Conservation (phyloP, 2,113 vertebrate genomes). For the Corythoichthys intestinalis region DNA sequence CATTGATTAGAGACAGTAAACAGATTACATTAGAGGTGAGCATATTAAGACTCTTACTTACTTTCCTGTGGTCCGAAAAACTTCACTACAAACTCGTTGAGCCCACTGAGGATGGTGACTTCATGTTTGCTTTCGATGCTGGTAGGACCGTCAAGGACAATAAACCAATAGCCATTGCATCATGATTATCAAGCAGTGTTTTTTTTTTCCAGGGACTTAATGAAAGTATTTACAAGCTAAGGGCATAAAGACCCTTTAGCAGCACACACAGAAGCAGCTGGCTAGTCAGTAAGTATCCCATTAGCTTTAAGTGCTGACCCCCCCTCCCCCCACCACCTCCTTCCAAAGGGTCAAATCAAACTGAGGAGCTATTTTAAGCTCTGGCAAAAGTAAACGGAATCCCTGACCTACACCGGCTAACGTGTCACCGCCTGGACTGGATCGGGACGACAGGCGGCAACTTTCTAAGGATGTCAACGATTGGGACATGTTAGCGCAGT, state of each 20-base stretch:
- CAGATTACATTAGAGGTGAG: background rate
- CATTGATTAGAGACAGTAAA: background rate
- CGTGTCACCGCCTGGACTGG: slow-evolving; percentile 34
- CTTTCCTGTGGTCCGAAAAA: slow-evolving; percentile 99
- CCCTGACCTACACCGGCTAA: slow-evolving; percentile 42
- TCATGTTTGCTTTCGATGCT: slow-evolving; percentile 99
- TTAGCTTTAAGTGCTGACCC: slow-evolving; percentile 44
- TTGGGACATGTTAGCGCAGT: background rate
- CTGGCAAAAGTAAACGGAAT: slow-evolving; percentile 41
- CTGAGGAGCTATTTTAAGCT: slow-evolving; percentile 66
- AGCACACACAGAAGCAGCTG: slow-evolving; percentile 34
- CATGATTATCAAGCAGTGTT: background rate
- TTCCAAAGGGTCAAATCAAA: slow-evolving; percentile 63
- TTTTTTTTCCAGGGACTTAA: background rate
- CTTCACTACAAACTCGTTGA: slow-evolving; percentile 99
- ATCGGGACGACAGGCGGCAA: slow-evolving; percentile 11
- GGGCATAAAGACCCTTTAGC: background rate
- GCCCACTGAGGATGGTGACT: slow-evolving; percentile 97
- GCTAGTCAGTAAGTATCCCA: slow-evolving; percentile 39
- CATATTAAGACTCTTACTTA: slow-evolving; percentile 70
- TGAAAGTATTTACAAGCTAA: background rate
- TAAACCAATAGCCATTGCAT: background rate
- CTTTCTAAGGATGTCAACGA: slow-evolving; percentile 18
- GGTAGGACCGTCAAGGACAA: slow-evolving; percentile 69
- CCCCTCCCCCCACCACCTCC: background rate